A percentile compares a stretch with the other conserved stretches of the same genome.
phyloP scores from a whole-genome alignment of 2,113 vertebrate species.

The Zonotrichia leucophrys region DNA sequence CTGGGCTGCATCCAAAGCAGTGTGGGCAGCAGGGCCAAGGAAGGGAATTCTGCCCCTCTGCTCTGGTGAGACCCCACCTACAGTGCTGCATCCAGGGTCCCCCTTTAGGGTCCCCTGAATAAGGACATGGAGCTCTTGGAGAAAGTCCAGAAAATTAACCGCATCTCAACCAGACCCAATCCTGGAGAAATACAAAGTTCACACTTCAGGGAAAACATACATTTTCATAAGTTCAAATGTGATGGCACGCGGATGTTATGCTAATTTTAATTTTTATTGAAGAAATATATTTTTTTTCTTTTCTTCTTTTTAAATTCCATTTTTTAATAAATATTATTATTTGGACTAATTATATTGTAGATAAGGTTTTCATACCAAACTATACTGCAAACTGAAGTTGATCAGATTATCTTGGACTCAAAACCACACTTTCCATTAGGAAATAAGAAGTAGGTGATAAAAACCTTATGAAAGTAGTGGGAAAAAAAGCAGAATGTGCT shows the following conservation, averaged over 20 bases:
- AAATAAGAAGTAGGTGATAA: background rate
- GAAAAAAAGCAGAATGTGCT: background rate
- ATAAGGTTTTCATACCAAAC: background rate
- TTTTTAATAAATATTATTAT: background rate
- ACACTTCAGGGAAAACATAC: background rate
- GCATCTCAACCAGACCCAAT: background rate
- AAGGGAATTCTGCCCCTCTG: background rate
- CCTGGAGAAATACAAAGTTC: background rate
- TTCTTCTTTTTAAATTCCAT: background rate
- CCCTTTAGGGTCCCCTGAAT: background rate
- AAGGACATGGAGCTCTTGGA: background rate
- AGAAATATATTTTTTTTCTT: background rate
- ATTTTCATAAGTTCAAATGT: background rate
- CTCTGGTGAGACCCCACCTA: background rate
- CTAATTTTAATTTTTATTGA: background rate
- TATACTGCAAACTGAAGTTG: background rate
- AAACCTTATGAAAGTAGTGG: background rate
- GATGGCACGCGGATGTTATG: background rate
- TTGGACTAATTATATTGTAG: background rate
- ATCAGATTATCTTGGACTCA: background rate
- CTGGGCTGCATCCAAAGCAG: background rate
- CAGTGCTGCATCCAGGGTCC: accelerated
- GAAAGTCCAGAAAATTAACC: background rate
- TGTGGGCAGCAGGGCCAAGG: accelerated
- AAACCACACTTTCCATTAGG: background rate